Conservation (phyloP, 2,888 invertebrate species). For the Conistra vaccinii region DNA sequence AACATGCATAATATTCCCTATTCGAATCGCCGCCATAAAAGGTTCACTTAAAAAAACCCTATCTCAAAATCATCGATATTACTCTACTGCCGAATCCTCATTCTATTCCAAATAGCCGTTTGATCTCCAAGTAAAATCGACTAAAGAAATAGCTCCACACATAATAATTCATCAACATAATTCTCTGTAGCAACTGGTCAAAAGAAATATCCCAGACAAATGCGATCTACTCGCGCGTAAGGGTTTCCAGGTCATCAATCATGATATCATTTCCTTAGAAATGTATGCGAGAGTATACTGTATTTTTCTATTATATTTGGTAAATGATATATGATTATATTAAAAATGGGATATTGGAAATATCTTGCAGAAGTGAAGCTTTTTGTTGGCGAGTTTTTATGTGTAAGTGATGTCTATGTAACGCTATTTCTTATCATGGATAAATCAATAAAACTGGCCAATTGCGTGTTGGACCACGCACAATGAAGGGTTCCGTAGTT, state of each 20-base stretch:
- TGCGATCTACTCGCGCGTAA: constrained; percentile 65
- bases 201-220: constrained; percentile 43
- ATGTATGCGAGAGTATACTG: constrained; percentile 5
- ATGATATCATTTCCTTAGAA: constrained; percentile 43
- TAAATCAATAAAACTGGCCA: background rate
- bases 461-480: no score
- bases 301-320: constrained; percentile 36
- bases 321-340: constrained; percentile 24
- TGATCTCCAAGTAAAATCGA: constrained; percentile 32
- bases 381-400: background rate
- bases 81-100: background rate
- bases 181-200: constrained; percentile 32
- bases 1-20: no score
- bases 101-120: background rate
- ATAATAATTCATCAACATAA: constrained; percentile 34
- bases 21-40: no score
- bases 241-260: constrained; percentile 49
- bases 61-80: background rate
- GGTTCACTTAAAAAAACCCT: no score
- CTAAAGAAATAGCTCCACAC: constrained; percentile 18
- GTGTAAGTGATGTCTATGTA: background rate
- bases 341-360: background rate
- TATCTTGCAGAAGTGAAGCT: background rate
- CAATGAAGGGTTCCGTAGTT: no score
- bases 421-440: background rate